Base-by-base conservation (phyloP, 2,888 invertebrate species). In the Podotricha telesiphe region DNA sequence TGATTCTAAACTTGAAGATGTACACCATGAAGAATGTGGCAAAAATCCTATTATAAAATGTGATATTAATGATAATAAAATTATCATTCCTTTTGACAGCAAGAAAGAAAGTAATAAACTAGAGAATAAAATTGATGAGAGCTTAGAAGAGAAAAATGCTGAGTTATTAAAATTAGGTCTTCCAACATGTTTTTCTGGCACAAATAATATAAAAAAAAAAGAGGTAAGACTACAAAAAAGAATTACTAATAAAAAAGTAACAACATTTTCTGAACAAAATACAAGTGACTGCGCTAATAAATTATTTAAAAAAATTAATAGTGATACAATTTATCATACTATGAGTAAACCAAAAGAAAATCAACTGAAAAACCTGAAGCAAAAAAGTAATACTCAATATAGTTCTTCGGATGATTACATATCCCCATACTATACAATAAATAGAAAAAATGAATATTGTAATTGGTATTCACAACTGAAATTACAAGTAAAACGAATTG, bases 401-500 rank as follows among this genome's bases (percentile, higher is more conserved):
- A 50, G 19, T 48, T 10, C 13, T 17, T 20, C 63, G 37, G 17
- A 11, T 47, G 34, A 48, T 34, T 15, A 11, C 17, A 28, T 34
- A 37, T 55, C 55, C 45, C n/a, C 28, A 7, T 45, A 8, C 40
- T 15, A 56, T 53, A 8, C 10, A 55, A 20, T 20, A 65, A 61
- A 59, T 19, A 20, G 15, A n/a, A 47, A n/a, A 34, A 28, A 22
- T 45, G 56, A n/a, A 5, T 65, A 65, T 28, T 53, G 42, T 50
- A 61, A 78, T 67, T 92, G 92, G 92, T 89, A 86, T 69, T 84
- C 80, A 15, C 78, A 85, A 65, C 75, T 92, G 58, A 87, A 88
- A 80, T 66, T 75, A 48, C 81, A 80, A 63, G 80, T 81, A 53
- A 80, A 82, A 73, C 82, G 84, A 75, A 78, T 92, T 63, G 87